A percentile compares a stretch with the other conserved stretches of the same genome.
These are phyloP conservation scores for Leptinotarsa haldemani DNA, from an alignment of 2,888 invertebrate genomes.

Conservation along the genomic window DNA sequence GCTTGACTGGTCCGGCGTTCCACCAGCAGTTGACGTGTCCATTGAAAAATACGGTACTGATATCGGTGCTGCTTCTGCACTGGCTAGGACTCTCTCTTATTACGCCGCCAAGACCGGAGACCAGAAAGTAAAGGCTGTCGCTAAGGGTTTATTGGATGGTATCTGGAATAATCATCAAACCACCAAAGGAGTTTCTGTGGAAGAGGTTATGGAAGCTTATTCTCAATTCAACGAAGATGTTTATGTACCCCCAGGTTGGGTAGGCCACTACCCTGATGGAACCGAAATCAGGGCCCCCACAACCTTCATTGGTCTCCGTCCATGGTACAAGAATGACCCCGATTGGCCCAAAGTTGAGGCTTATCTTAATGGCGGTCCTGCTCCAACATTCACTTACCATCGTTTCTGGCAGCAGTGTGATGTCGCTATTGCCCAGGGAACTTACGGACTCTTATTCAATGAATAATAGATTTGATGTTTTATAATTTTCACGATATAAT, in stretches of 20 bases:
- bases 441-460: conserved; percentile 49
- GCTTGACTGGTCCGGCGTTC: conserved; percentile 48
- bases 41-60: conserved; percentile 44
- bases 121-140: conserved; percentile 40
- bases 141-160: conserved; percentile 48
- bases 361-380: conserved; percentile 47
- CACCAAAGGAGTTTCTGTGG: conserved; percentile 45
- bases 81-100: conserved; percentile 49
- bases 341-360: conserved; percentile 46
- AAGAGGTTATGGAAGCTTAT: conserved; percentile 49
- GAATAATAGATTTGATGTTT: conserved; percentile 37
- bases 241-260: conserved; percentile 51
- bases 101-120: conserved; percentile 51
- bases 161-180: conserved; percentile 44
- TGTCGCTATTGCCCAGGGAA: conserved; percentile 47
- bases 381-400: conserved; percentile 48
- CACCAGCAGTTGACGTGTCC: conserved; percentile 48
- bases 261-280: conserved; percentile 49
- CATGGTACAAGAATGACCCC: conserved; percentile 48
- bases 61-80: conserved; percentile 49
- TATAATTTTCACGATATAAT: neutral
- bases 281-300: conserved; percentile 46
- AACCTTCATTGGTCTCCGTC: conserved; percentile 48
- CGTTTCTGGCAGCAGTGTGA: conserved; percentile 52
- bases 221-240: conserved; percentile 47